Evolutionary conservation across 2,113 vertebrate genomes (phyloP), one percentile per base, ranked within the genome.

Genomic region (Diadophis punctatus): DNA sequence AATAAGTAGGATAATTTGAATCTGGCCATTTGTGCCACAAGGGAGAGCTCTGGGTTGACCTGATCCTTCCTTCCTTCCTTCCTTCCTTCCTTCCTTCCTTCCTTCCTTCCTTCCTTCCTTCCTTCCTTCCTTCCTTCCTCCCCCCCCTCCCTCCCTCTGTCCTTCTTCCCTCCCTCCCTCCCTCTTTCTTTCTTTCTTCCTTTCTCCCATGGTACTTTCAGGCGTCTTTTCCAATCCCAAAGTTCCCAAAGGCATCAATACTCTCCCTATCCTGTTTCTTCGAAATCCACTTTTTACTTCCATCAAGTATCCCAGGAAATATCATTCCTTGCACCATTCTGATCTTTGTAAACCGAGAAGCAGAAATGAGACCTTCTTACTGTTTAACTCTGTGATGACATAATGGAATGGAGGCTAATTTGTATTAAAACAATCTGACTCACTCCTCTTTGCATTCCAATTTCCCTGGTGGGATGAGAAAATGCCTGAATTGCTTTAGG

Each of bases 401-500:
- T 89, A 88, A 43, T 87, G 86, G 34, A 91, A 0, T 0, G 39
- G 51, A n/a, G 34, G 8, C 52, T 53, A 22, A 88, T 60, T 90
- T 60, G 43, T 18, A 49, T 34, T 23, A 0, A 4, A 23, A 22
- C 68, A 39, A 80, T 22, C 68, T 80, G 68, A 80, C 68, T 58
- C 39, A 93, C 8, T 30, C 39, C 39, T 22, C 43, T 20, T 18
- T 30, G 68, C 23, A 14, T 14, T 68, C 14, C 9, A 88, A 89
- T 93, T 93, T 94, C 87, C 55, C 8, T 49, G 2, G 0, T 51
- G 55, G 60, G 52, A 63, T 46, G 56, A 85, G 87, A 90, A 48
- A 90, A 53, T 86, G 84, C 8, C 60, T 27, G 8, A 91, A 86
- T 74, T 25, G 53, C 68, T 23, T 94, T 88, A 93, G 93, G 49